A percentile compares a stretch with the other conserved stretches of the same genome.
These are phyloP conservation scores for Plutomurus gul DNA, from an alignment of 1,140 invertebrate species.

Conservation along the genomic window DNA sequence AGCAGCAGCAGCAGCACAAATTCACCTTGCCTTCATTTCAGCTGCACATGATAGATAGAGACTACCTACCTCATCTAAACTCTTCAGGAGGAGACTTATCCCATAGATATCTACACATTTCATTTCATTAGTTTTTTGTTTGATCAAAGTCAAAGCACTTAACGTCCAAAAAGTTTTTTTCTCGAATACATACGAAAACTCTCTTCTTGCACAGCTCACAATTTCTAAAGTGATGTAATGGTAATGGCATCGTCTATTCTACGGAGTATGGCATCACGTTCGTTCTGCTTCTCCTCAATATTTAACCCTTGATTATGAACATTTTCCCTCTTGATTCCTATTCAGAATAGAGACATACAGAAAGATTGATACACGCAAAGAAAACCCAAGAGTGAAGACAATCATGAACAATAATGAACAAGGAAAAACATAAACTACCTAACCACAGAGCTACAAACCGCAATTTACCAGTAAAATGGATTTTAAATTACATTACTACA, in stretches of 20 bases:
- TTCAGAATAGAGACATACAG: not conserved
- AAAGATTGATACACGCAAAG: not conserved
- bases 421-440: too few relatives aligned
- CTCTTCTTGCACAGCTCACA: not conserved
- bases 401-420: too few relatives aligned
- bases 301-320: conserved; percentile 5
- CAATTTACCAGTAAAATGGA: not conserved
- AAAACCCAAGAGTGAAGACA: not conserved
- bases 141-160: conserved; percentile 27
- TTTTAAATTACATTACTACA: conserved; percentile 7
- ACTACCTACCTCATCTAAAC: not conserved
- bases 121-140: conserved; percentile 30
- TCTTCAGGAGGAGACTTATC: too few relatives aligned
- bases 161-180: not conserved
- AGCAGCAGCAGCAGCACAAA: too few relatives aligned
- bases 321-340: conserved; percentile 1
- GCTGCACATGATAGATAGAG: not conserved
- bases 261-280: not conserved
- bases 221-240: not conserved
- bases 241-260: too few relatives aligned
- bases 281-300: not conserved
- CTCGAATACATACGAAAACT: not conserved
- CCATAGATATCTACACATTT: too few relatives aligned
- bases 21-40: not conserved
- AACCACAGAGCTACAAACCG: not conserved